Evolutionary conservation across 2,113 vertebrate species (phyloP).

Genomic region (Murina feae): DNA sequence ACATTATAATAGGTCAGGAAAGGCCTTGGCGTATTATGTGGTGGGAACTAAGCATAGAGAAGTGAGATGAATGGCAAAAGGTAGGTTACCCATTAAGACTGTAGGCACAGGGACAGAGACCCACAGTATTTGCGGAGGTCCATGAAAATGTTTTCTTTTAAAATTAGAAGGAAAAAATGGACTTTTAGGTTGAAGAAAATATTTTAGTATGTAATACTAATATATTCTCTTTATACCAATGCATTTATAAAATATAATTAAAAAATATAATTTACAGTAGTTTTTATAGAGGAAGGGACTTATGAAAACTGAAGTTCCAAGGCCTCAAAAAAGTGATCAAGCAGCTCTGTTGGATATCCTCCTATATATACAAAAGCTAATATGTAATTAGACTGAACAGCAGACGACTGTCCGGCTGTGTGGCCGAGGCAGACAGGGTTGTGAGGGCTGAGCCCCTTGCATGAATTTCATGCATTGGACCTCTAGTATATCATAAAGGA

Average conservation of each 20-base stretch:
- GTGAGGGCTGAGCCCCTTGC: too few relatives aligned
- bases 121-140: not conserved
- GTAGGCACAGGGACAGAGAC: not conserved
- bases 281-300: not conserved
- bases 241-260: not conserved
- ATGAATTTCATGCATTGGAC: too few relatives aligned
- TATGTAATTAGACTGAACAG: too few relatives aligned
- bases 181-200: not conserved
- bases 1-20: not conserved
- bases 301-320: not conserved
- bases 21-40: not conserved
- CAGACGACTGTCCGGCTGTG: too few relatives aligned
- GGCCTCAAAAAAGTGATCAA: not conserved
- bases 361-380: too few relatives aligned
- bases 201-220: not conserved
- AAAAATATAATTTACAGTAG: not conserved
- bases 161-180: not conserved
- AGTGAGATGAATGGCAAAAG: not conserved
- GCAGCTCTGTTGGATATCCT: not conserved
- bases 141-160: not conserved
- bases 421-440: too few relatives aligned
- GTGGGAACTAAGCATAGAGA: not conserved
- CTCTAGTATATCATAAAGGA: not conserved
- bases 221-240: not conserved
- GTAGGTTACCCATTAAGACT: not conserved